Evolutionary conservation across 2,113 vertebrate genomes (phyloP), one percentile per base, ranked within the genome.

Genomic region (Pomatorhinus ruficollis): DNA sequence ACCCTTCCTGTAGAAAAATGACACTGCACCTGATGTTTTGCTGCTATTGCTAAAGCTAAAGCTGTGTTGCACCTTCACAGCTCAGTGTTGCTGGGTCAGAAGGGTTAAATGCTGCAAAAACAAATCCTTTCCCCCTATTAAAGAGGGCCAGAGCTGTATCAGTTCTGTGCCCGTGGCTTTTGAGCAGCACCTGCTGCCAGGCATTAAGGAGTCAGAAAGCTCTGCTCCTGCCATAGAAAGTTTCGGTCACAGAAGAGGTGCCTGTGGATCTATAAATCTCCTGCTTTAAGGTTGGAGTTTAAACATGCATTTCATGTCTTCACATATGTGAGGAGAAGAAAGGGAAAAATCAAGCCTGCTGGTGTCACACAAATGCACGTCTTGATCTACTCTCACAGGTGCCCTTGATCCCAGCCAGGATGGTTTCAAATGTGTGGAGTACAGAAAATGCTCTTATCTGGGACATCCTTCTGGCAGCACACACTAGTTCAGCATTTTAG

Each of bases 81-180:
- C 19, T 54, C 56, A 90, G 59, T 2, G 17, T 45, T 4, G 6
- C 39, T 80, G 74, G 81, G 88, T 95, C 90, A 87, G n/a, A 83
- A 89, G 90, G 64, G 87, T 93, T 93, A 96, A 93, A 81, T 24
- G n/a, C 63, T 77, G 92, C 66, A 74, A 85, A 82, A 69, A 74
- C n/a, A 90, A 96, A 94, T 81, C 76, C 44, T 63, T 86, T 89
- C 27, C 33, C 21, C 25, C 56, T 89, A 6, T 90, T 63, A 89
- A 40, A 64, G 53, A 77, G 35, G 63, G 68, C 63, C 45, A 83
- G 64, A 83, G 56, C 31, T 54, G 17, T 52, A 70, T 21, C 47
- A 78, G 59, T 80, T 86, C 71, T 2, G 0, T 49, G 64, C 56
- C 56, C 54, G 59, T 80, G 71, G 90, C 75, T 94, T 91, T 83